Evolutionary conservation across 35 echinoderm and acorn worm genomes (phyloP).

Genomic region (Apostichopus californicus): DNA sequence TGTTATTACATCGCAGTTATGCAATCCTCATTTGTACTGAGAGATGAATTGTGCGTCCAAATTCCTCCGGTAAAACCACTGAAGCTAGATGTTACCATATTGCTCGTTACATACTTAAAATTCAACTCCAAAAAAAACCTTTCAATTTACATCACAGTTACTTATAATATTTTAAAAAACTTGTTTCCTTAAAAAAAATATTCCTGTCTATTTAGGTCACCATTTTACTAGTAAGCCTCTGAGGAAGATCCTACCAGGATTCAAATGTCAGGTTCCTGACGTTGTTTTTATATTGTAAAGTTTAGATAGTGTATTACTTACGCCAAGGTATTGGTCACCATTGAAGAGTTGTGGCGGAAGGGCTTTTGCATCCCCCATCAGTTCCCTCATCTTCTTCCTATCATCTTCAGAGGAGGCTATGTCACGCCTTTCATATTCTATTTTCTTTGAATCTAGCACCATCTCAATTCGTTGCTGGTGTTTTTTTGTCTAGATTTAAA

Average conservation of each 20-base stretch:
- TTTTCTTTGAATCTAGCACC: constrained; percentile 65
- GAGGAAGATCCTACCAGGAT: too few relatives aligned
- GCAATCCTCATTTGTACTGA: background rate
- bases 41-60: background rate
- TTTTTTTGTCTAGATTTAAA: constrained; percentile 62
- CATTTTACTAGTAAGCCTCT: too few relatives aligned
- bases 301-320: constrained; percentile 33
- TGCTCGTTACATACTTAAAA: too few relatives aligned
- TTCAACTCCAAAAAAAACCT: too few relatives aligned
- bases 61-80: background rate
- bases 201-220: too few relatives aligned
- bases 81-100: too few relatives aligned
- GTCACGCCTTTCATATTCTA: constrained; percentile 66
- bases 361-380: constrained; percentile 63
- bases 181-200: too few relatives aligned
- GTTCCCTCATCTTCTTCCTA: constrained; percentile 73
- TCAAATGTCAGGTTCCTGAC: too few relatives aligned
- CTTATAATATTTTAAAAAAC: too few relatives aligned
- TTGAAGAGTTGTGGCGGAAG: constrained; percentile 80
- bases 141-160: too few relatives aligned
- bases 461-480: constrained; percentile 80
- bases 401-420: constrained; percentile 32
- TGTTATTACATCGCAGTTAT: too few relatives aligned
- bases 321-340: constrained; percentile 79
- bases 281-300: too few relatives aligned